A percentile compares a stretch with the other conserved stretches of the same genome.
Conservation (phyloP, 2,888 invertebrate genomes). For the Rhorus exstirpatorius region DNA sequence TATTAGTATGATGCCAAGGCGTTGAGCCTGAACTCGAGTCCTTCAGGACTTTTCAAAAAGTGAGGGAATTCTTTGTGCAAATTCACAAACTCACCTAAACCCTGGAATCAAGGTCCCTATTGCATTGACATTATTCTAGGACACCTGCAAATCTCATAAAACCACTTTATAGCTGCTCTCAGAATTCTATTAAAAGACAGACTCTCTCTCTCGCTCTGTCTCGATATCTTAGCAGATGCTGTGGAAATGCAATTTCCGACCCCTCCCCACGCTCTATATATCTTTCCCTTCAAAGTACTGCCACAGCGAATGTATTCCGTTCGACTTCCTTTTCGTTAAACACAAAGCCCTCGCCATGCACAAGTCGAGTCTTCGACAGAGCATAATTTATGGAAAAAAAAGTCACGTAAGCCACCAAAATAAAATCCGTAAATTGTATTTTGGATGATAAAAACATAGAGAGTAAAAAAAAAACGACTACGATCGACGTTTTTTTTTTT, state of each 20-base stretch:
- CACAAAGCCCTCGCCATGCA: slow-evolving; percentile 30
- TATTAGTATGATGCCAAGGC: too few species aligned
- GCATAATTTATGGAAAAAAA: slow-evolving; percentile 18
- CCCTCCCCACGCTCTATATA: slow-evolving; percentile 26
- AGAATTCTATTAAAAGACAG: slow-evolving; percentile 69
- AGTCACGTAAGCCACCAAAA: background rate
- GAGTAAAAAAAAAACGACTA: too few species aligned
- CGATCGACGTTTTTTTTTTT: too few species aligned
- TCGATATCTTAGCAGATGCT: slow-evolving; percentile 48
- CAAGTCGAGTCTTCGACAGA: slow-evolving; percentile 5
- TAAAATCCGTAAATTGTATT: slow-evolving; percentile 14
- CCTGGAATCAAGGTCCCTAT: background rate
- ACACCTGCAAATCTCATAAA: background rate
- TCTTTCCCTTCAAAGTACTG: slow-evolving; percentile 35
- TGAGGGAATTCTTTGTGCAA: too few species aligned
- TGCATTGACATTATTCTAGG: slow-evolving; percentile 17
- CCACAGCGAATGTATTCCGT: slow-evolving; percentile 48
- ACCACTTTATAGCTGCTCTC: slow-evolving; percentile 40
- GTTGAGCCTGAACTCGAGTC: too few species aligned
- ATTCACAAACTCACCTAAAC: too few species aligned
- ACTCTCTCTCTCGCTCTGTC: slow-evolving; percentile 67
- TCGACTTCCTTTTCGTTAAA: slow-evolving; percentile 52
- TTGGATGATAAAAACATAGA: slow-evolving; percentile 6
- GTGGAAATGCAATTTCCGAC: slow-evolving; percentile 70
- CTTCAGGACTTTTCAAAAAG: too few species aligned